Conservation (phyloP, 2,888 invertebrate species). For the Eucera pruinosa region DNA sequence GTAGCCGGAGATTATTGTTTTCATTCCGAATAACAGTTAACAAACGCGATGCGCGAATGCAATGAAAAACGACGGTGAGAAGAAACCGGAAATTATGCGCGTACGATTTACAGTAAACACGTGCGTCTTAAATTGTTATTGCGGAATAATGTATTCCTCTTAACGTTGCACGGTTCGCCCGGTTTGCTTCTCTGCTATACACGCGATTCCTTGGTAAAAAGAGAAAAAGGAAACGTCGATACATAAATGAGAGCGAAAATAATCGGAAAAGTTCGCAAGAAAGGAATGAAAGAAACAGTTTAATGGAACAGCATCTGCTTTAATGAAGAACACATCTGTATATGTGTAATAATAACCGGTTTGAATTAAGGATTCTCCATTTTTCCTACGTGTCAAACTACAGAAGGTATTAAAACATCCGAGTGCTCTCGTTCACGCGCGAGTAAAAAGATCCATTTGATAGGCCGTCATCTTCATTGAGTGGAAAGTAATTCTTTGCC, state of each 20-base stretch:
- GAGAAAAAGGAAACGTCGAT: neutral
- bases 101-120: neutral
- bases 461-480: conserved; percentile 14
- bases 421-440: neutral
- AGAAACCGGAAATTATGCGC: no score
- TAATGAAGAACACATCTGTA: neutral
- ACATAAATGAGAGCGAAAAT: neutral
- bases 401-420: neutral
- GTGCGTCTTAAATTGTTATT: neutral
- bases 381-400: neutral
- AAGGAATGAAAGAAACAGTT: neutral
- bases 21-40: neutral
- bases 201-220: neutral
- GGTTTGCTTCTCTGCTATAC: neutral
- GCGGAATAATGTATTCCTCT: neutral
- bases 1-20: neutral
- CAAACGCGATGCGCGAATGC: neutral
- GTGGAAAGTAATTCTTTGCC: conserved; percentile 40
- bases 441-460: conserved; percentile 5
- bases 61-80: no score
- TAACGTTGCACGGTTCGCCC: conserved; percentile 10
- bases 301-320: neutral
- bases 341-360: neutral
- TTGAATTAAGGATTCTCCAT: neutral
- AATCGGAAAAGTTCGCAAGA: neutral